phyloP scores from a whole-genome alignment of 2,797 vertebrate genomes.

The Epinephelus malabaricus region DNA sequence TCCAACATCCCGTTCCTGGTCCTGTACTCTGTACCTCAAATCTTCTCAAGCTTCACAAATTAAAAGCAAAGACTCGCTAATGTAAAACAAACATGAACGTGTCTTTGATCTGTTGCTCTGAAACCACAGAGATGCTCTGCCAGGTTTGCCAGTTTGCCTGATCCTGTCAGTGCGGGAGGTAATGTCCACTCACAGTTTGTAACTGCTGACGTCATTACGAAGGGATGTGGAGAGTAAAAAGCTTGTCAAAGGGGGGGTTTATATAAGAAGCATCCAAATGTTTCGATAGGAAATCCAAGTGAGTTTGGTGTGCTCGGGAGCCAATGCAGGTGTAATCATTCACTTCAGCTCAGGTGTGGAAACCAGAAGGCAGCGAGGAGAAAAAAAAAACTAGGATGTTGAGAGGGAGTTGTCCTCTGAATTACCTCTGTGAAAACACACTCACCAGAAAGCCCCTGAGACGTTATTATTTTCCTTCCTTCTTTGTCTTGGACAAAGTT shows the following conservation, averaged over 20 bases:
- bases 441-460: slow-evolving; percentile 69
- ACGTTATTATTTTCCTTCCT: slow-evolving; percentile 75
- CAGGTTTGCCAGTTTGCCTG: slow-evolving; percentile 65
- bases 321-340: slow-evolving; percentile 58
- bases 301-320: slow-evolving; percentile 43
- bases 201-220: not conserved
- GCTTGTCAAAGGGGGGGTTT: slow-evolving; percentile 16
- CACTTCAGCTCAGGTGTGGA: slow-evolving; percentile 48
- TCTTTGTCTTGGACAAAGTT: slow-evolving; percentile 76
- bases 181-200: slow-evolving; percentile 9
- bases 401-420: slow-evolving; percentile 72
- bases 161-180: slow-evolving; percentile 42
- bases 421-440: slow-evolving; percentile 68
- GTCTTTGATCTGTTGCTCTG: slow-evolving; percentile 28
- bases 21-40: slow-evolving; percentile 25
- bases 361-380: slow-evolving; percentile 4
- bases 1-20: not conserved
- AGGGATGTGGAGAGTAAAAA: slow-evolving; percentile 6
- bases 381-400: slow-evolving; percentile 15
- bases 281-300: slow-evolving; percentile 45
- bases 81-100: slow-evolving; percentile 24
- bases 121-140: slow-evolving; percentile 34
- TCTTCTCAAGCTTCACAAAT: slow-evolving; percentile 49
- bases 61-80: slow-evolving; percentile 35
- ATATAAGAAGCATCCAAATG: slow-evolving; percentile 51